A percentile compares a stretch with the other conserved stretches of the same genome.
Conservation (phyloP, 2,888 invertebrate genomes). For the Plebejus argus region DNA sequence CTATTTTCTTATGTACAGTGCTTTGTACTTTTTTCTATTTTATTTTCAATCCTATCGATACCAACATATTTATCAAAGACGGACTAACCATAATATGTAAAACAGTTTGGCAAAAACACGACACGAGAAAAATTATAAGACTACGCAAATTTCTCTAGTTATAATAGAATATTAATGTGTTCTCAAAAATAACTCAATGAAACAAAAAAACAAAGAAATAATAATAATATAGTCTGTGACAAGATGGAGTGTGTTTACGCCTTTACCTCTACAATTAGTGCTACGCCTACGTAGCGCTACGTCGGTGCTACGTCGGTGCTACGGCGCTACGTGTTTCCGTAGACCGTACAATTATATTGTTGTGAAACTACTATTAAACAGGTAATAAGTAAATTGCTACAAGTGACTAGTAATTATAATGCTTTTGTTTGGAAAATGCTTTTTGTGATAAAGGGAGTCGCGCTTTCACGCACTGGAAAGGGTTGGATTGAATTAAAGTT, state of each 20-base stretch:
- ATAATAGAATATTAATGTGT: too few relatives aligned
- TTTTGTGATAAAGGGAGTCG: conserved; percentile 28
- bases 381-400: conserved; percentile 23
- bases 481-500: neutral
- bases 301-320: conserved; percentile 39
- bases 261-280: conserved; percentile 41
- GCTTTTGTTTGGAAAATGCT: conserved; percentile 38
- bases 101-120: too few relatives aligned
- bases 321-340: conserved; percentile 40
- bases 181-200: too few relatives aligned
- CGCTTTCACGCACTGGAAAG: neutral
- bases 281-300: conserved; percentile 42
- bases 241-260: neutral
- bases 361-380: conserved; percentile 34
- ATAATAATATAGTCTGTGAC: neutral
- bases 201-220: neutral
- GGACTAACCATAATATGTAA: too few relatives aligned
- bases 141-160: too few relatives aligned
- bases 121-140: too few relatives aligned
- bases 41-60: too few relatives aligned
- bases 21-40: too few relatives aligned
- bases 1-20: too few relatives aligned
- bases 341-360: conserved; percentile 42
- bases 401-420: conserved; percentile 8
- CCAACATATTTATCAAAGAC: too few relatives aligned